A percentile compares a stretch with the other conserved stretches of the same genome.
Evolutionary conservation across 2,888 invertebrate genomes (phyloP).

Genomic region (Oligia fasciuncula): DNA sequence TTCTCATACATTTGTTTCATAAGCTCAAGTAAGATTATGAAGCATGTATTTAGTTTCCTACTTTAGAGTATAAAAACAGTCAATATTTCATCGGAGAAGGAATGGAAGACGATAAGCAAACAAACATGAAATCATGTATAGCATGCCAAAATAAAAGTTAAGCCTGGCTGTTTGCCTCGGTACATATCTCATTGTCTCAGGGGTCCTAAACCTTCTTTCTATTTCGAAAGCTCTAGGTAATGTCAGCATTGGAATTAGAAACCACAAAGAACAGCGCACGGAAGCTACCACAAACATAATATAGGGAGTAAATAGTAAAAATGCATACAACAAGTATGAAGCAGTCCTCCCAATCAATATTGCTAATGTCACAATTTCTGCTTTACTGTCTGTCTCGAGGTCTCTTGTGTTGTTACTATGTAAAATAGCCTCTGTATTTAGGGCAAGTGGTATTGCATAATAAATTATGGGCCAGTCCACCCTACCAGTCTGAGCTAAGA

Average conservation of each 20-base stretch:
- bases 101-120: slow-evolving; percentile 92
- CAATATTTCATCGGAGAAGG: slow-evolving; percentile 78
- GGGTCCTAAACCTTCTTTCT: slow-evolving; percentile 96
- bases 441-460: slow-evolving; percentile 97
- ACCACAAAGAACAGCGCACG: slow-evolving; percentile 96
- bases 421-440: slow-evolving; percentile 98
- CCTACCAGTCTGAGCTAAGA: slow-evolving; percentile 97
- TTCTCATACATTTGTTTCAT: slow-evolving; percentile 35
- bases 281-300: slow-evolving; percentile 96
- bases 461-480: slow-evolving; percentile 97
- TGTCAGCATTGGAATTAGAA: slow-evolving; percentile 96
- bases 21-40: slow-evolving; percentile 46
- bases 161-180: slow-evolving; percentile 97
- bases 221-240: slow-evolving; percentile 96
- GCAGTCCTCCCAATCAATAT: slow-evolving; percentile 97
- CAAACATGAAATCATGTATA: slow-evolving; percentile 96
- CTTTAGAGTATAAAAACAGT: neutral
- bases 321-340: slow-evolving; percentile 97
- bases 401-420: slow-evolving; percentile 99
- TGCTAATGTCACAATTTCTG: slow-evolving; percentile 98
- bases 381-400: slow-evolving; percentile 95
- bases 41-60: slow-evolving; percentile 14
- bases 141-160: slow-evolving; percentile 96
- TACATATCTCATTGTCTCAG: slow-evolving; percentile 94
- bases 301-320: slow-evolving; percentile 97